Conservation (phyloP, 2,888 invertebrate genomes). For the Synanthedon vespiformis region DNA sequence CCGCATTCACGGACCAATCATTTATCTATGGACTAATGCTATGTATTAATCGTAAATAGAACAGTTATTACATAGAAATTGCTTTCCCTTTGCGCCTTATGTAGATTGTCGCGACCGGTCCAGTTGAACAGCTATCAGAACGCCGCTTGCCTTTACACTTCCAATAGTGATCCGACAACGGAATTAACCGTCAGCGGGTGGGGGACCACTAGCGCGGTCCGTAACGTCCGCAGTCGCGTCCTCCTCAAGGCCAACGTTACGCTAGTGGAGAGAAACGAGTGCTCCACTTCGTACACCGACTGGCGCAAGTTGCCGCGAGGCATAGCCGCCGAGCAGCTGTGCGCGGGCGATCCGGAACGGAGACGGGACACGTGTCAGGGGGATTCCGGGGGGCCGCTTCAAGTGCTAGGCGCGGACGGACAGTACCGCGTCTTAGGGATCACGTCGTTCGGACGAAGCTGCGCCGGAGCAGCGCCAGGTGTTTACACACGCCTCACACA, state of each 20-base stretch:
- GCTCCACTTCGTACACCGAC: constrained; percentile 32
- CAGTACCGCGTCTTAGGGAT: constrained; percentile 46
- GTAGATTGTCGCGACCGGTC: constrained; percentile 35
- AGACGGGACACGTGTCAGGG: constrained; percentile 53
- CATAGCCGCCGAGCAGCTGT: constrained; percentile 39
- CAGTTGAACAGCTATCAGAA: constrained; percentile 26
- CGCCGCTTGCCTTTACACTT: constrained; percentile 47
- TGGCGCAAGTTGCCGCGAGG: constrained; percentile 46
- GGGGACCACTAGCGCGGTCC: constrained; percentile 44
- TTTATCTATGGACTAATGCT: too few relatives aligned
- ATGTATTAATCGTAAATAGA: too few relatives aligned
- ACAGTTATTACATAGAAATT: background rate
- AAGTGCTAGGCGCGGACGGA: constrained; percentile 22
- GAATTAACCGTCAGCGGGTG: constrained; percentile 51
- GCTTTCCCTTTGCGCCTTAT: constrained; percentile 4
- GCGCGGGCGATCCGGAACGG: constrained; percentile 51
- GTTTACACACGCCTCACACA: constrained; percentile 49
- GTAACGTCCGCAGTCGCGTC: constrained; percentile 32
- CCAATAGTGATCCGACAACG: constrained; percentile 21
- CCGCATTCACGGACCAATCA: too few relatives aligned
- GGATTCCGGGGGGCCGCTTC: constrained; percentile 60
- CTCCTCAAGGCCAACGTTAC: constrained; percentile 49
- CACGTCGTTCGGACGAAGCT: constrained; percentile 60
- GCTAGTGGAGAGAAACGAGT: constrained; percentile 22
- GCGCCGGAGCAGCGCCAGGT: constrained; percentile 49